Base-by-base conservation (phyloP, 2,888 invertebrate genomes). In the Chironomus tentans region DNA sequence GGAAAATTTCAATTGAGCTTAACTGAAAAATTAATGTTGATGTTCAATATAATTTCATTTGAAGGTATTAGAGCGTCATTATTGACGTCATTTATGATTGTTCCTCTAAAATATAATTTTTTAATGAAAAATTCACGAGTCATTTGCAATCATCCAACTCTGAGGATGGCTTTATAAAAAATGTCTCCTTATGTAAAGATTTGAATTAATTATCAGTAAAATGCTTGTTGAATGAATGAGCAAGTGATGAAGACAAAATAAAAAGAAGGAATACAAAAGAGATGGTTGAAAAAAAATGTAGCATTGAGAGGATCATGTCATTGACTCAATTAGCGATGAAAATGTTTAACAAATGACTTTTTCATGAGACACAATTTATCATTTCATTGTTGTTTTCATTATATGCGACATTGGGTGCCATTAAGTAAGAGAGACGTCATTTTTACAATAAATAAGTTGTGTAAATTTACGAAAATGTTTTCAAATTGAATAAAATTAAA, bases 311-410 rank as follows among this genome's bases (percentile, higher is more conserved):
- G 46, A 21, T 22, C 15, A 62, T 50, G 18, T 21, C 28, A 56
- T 46, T 22, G 76, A 74, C 48, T 70, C 48, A 50, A 46, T 70
- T 28, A 24, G 71, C 18, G 68, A 24, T 22, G n/a, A 15, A 76
- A 68, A 12, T 18, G 56, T 48, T 21, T 50, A 48, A 73, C 65
- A 76, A 65, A 65, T 65, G 65, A 22, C 21, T 65, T 18, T 65
- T 65, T 65, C 21, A 65, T 65, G 24, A 24, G 24, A 18, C 21
- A 65, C 65, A 65, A 65, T 65, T 65, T 65, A 56, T 56, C 56
- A 56, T 56, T 65, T 24, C 56, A 56, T 56, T 56, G 18, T 56
- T 56, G 56, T 56, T 15, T 56, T 56, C 15, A 18, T 15, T 56
- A 56, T 6, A 38, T 38, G 38, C 38, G 38, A 38, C 38, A 38